Evolutionary conservation across 2,797 vertebrate genomes (phyloP).

Genomic region (Cossypha heuglini): DNA sequence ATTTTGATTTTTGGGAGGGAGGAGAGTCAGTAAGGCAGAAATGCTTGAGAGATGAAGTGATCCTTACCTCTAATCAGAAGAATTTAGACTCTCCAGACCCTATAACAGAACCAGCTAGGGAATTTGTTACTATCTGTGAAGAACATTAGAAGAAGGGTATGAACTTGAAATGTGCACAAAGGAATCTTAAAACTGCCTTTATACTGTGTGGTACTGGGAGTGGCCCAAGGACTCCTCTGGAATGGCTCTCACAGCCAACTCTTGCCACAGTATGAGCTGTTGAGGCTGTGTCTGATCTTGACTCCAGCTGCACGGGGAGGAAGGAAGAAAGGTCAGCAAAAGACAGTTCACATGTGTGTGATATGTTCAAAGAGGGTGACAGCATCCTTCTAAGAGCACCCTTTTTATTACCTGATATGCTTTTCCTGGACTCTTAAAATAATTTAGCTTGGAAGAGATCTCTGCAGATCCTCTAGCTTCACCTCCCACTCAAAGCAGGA

Average conservation of each 20-base stretch:
- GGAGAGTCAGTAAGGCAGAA: not conserved
- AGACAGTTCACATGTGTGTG: not conserved
- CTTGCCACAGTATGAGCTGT: not conserved
- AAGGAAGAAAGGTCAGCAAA: not conserved
- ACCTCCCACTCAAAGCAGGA: not conserved
- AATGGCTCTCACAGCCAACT: not conserved
- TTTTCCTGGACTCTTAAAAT: not conserved
- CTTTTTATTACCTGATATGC: not conserved
- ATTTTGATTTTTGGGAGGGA: not conserved
- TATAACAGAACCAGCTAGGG: not conserved
- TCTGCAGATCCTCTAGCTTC: not conserved
- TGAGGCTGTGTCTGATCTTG: not conserved
- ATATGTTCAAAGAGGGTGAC: not conserved
- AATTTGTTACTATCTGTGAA: not conserved
- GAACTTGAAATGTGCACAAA: not conserved
- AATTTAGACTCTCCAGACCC: not conserved
- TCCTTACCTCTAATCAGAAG: not conserved
- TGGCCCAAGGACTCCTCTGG: not conserved
- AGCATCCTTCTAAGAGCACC: not conserved
- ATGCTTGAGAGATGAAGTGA: not conserved
- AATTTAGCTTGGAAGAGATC: not conserved
- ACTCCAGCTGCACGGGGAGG: not conserved
- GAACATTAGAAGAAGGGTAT: not conserved
- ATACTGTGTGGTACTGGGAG: not conserved
- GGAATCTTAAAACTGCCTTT: not conserved